Base-by-base conservation (phyloP, 2,888 invertebrate genomes). In the Malachius bipustulatus region DNA sequence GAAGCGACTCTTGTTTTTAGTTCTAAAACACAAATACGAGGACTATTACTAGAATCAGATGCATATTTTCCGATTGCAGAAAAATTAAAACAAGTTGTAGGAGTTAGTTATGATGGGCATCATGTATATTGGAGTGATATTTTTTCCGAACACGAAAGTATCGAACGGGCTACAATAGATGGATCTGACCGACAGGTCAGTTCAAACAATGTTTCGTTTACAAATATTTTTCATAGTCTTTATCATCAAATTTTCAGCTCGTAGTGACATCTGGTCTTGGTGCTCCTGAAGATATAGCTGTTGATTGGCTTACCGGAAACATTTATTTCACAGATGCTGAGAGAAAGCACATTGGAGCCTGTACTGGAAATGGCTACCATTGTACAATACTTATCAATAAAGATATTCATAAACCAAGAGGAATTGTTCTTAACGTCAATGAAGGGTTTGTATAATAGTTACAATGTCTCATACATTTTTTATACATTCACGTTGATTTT, bases 261-360 rank as follows among this genome's bases (percentile, higher is more conserved):
- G 40, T 80, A 14, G 66, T 77, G 2, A 71, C 75, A 4, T 60
- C 75, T 43, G 85, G 87, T 1, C 53, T 87, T 0, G 75, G 75
- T 39, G 67, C 72, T 3, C 81, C 83, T 0, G 83, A 83, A 41
- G 82, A 82, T 47, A 63, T 88, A 35, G 77, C 80, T 1, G 64
- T 84, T 13, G 87, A 87, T 59, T 82, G 77, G 75, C 52, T 82
- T 4, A 84, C 82, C 0, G 73, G 73, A 1, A 85, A 87, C 55
- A 69, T 90, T 26, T 89, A 88, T 60, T 84, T 88, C 55, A 79
- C 80, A 2, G 89, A 89, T 54, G 70, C 75, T 1, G 70, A 70
- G 24, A 66, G 73, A 45, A 72, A 73, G 10, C 74, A 76, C 49
- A 79, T 89, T 41, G 79, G 75, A 0, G 87, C 77, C 2, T 89